Evolutionary conservation across 2,797 vertebrate species (phyloP).

Genomic region (Limosa lapponica): DNA sequence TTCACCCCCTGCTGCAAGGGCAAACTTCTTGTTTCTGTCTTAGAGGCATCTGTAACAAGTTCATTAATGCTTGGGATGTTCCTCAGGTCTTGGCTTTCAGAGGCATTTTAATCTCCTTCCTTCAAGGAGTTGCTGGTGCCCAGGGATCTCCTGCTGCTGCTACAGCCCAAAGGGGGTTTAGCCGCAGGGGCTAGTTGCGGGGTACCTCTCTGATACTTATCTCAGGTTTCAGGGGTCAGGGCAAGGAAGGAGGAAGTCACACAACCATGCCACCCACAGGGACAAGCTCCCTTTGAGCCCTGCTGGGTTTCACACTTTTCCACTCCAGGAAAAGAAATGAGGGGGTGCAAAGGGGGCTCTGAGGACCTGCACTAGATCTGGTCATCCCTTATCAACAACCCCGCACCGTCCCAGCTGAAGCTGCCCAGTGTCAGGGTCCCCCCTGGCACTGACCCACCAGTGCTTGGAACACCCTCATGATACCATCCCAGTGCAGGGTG

Average conservation of each 20-base stretch:
- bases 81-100: not conserved
- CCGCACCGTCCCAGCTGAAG: accelerated
- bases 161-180: not conserved
- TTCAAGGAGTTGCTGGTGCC: not conserved
- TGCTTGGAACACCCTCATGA: not conserved
- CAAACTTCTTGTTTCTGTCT: not conserved
- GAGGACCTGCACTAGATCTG: not conserved
- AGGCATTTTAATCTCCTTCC: not conserved
- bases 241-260: not conserved
- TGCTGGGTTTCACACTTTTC: not conserved
- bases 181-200: not conserved
- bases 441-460: no score
- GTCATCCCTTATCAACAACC: not conserved
- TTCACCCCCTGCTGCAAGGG: not conserved
- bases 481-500: not conserved
- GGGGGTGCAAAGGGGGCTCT: not conserved
- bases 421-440: not conserved
- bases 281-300: not conserved
- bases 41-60: not conserved
- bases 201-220: not conserved
- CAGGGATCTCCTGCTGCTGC: not conserved
- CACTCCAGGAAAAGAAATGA: not conserved
- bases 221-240: not conserved
- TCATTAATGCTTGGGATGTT: not conserved
- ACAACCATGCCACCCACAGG: not conserved